phyloP scores from a whole-genome alignment of 2,797 vertebrate genomes.

The Pangasius sanitwongsei region DNA sequence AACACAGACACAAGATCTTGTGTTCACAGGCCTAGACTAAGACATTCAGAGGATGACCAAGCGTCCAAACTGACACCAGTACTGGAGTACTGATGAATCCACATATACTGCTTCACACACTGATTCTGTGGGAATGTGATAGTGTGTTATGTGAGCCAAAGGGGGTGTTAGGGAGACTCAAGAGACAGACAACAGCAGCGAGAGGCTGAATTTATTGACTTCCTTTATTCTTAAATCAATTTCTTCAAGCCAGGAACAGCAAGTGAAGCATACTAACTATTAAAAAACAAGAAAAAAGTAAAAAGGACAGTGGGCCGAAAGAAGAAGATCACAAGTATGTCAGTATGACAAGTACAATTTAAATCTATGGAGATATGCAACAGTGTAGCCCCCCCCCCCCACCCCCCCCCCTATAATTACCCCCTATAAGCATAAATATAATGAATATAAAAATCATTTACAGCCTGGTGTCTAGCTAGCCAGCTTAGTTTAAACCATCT shows the following conservation, averaged over 20 bases:
- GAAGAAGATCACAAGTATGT: not conserved
- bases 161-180: constrained; percentile 26
- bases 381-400: not conserved
- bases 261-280: constrained; percentile 1
- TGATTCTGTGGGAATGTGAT: constrained; percentile 20
- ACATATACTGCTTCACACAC: constrained; percentile 18
- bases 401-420: too few relatives aligned
- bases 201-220: constrained; percentile 32
- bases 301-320: not conserved
- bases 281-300: not conserved
- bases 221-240: constrained; percentile 34
- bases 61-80: not conserved
- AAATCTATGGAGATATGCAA: not conserved
- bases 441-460: not conserved
- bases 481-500: not conserved
- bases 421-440: not conserved
- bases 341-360: not conserved
- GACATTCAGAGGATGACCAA: constrained; percentile 13
- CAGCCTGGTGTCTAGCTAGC: not conserved
- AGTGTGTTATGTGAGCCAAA: constrained; percentile 22
- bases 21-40: constrained; percentile 14
- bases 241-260: constrained; percentile 18
- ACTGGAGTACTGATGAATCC: constrained; percentile 14
- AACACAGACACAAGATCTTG: constrained; percentile 1
- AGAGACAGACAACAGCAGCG: constrained; percentile 10